Evolutionary conservation across 2,888 invertebrate genomes (phyloP).

Genomic region (Idaea dimidiata): DNA sequence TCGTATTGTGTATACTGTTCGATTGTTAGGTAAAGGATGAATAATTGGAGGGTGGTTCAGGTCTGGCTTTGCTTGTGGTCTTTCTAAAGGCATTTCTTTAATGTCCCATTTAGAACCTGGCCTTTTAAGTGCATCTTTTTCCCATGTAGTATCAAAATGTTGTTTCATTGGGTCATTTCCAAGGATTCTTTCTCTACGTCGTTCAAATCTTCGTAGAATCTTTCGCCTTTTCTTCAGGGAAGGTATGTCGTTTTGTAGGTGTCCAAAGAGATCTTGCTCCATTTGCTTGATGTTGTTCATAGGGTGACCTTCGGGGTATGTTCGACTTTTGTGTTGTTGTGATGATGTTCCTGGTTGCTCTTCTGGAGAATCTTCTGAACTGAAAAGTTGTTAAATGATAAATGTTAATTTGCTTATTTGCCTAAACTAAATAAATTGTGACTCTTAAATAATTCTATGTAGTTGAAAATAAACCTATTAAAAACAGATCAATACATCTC

Average conservation of each 20-base stretch:
- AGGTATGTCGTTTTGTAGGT: constrained; percentile 61
- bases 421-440: no score
- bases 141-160: background rate
- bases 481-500: no score
- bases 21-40: constrained; percentile 33
- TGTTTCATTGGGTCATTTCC: constrained; percentile 30
- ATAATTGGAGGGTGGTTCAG: background rate
- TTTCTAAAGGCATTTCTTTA: constrained; percentile 7
- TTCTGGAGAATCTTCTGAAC: constrained; percentile 27
- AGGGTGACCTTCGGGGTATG: constrained; percentile 71
- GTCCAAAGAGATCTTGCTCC: constrained; percentile 71
- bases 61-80: constrained; percentile 19
- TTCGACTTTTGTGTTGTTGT: constrained; percentile 40
- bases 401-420: background rate
- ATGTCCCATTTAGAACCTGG: constrained; percentile 1
- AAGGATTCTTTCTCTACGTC: constrained; percentile 59
- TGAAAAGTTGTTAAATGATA: constrained; percentile 24
- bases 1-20: constrained; percentile 73
- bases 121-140: background rate
- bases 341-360: constrained; percentile 42
- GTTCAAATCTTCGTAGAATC: constrained; percentile 66
- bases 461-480: no score
- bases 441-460: no score
- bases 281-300: constrained; percentile 76
- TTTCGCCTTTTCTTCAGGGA: constrained; percentile 70